Base-by-base conservation (phyloP, 2,113 vertebrate genomes). In the Varanus komodoensis region DNA sequence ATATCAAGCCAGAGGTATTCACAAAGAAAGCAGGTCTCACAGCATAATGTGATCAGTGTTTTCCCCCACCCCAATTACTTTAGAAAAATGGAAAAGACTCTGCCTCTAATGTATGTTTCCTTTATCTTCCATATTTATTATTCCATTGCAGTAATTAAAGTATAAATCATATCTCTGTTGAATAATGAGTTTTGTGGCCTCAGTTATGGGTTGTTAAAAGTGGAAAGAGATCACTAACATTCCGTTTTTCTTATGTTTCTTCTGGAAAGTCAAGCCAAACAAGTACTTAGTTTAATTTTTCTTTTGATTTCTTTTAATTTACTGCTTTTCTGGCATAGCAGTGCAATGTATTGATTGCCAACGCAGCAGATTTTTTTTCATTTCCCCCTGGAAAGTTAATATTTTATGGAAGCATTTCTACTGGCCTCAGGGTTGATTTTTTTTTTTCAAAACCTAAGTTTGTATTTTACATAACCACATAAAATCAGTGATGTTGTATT, bases 391-490 rank as follows among this genome's bases (percentile, higher is more conserved):
- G 81, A 88, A 71, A 90, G 25, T 52, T 84, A 93, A 83, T 38
- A 67, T 90, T 93, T 90, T 89, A 89, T 74, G 81, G 71, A 87
- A 91, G 89, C 23, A 29, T 68, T 94, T 79, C 3, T 89, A 12
- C 67, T 94, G 38, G 50, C 82, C 74, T 50, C 9, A 69, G 67
- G 38, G 1, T 84, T 90, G 69, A 84, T 84, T 83, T 75, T 86
- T 93, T 86, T 93, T 79, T 86, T 92, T 48, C 44, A n/a, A 71
- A 79, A 21, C 32, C 34, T 87, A 50, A 91, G 91, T 96, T 90
- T 93, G 54, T 78, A 88, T 57, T 87, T 75, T 81, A 67, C 57
- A 85, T 50, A 84, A 21, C 61, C 78, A 12, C 80, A 12, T 67
- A 88, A 48, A 48, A 87, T 89, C 89, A 84, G 25, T 82, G 9